These are phyloP conservation scores for Ctenomys sociabilis DNA, from an alignment of 2,113 vertebrate species.

Conservation along the genomic window DNA sequence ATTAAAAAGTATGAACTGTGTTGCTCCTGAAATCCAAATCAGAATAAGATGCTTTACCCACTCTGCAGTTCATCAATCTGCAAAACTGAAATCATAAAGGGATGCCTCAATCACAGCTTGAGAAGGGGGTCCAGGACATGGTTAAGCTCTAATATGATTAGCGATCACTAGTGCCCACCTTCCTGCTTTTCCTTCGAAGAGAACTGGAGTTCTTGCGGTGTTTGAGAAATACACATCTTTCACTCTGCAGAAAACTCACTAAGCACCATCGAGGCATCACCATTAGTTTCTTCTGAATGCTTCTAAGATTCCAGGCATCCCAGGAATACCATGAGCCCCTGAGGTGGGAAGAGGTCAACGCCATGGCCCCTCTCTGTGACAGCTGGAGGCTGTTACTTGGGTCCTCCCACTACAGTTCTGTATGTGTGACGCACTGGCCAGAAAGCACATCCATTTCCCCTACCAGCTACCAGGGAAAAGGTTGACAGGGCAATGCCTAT, in stretches of 20 bases:
- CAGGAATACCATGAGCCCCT: background rate
- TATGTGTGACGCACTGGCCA: background rate
- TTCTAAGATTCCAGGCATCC: background rate
- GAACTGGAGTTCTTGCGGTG: background rate
- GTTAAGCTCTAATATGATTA: background rate
- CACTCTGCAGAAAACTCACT: background rate
- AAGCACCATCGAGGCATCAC: background rate
- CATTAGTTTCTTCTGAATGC: background rate
- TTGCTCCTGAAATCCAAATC: slow-evolving; percentile 48
- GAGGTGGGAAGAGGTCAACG: background rate
- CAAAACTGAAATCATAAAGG: slow-evolving; percentile 24
- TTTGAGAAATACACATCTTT: background rate
- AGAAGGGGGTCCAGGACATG: background rate
- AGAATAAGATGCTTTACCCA: background rate
- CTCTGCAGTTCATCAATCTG: background rate
- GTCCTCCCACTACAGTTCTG: background rate
- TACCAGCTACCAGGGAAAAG: background rate
- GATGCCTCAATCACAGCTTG: background rate
- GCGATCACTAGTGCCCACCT: background rate
- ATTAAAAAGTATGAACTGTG: background rate
- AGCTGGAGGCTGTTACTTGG: background rate
- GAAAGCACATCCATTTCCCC: background rate
- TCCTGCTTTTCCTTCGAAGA: background rate
- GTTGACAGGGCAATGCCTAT: background rate
- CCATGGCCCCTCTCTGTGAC: background rate